Conservation (phyloP, 1,140 invertebrate genomes). For the Stegodyphus dumicola region DNA sequence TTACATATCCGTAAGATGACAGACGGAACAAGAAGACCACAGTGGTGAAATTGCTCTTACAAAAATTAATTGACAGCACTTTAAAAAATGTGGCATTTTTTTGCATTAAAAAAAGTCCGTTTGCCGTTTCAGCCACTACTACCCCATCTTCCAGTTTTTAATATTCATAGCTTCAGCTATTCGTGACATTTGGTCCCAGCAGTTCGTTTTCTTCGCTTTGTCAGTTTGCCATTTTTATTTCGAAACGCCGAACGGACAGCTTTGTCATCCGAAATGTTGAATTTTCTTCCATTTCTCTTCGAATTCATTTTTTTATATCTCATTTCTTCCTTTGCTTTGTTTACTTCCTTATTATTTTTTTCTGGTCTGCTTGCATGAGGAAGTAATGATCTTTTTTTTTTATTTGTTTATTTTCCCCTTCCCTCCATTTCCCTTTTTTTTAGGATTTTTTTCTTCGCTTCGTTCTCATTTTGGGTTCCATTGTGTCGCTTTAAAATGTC, state of each 20-base stretch:
- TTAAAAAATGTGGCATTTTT: no score
- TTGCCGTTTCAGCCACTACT: neutral
- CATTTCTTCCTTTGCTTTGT: slow-evolving; percentile 28
- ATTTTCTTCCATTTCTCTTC: slow-evolving; percentile 61
- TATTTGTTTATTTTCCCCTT: slow-evolving; percentile 16
- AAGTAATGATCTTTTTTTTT: slow-evolving; percentile 58
- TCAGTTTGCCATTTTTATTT: slow-evolving; percentile 60
- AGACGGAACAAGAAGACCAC: no score
- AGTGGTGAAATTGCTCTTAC: no score
- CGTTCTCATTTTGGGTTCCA: slow-evolving; percentile 59
- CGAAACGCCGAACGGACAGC: slow-evolving; percentile 53
- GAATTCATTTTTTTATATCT: slow-evolving; percentile 60
- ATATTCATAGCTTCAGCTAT: slow-evolving; percentile 57
- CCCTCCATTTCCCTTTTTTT: slow-evolving; percentile 43
- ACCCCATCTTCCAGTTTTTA: slow-evolving; percentile 37
- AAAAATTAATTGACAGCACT: no score
- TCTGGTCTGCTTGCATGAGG: slow-evolving; percentile 36
- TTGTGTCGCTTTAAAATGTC: slow-evolving; percentile 61
- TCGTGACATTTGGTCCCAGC: slow-evolving; percentile 57
- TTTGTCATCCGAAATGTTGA: slow-evolving; percentile 57
- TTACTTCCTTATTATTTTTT: slow-evolving; percentile 23
- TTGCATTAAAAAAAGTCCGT: no score
- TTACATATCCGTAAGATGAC: no score
- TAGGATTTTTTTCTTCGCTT: slow-evolving; percentile 39
- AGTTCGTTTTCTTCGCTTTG: slow-evolving; percentile 57